These are phyloP conservation scores for Callipepla squamata DNA, from an alignment of 2,113 vertebrate species.

Conservation along the genomic window DNA sequence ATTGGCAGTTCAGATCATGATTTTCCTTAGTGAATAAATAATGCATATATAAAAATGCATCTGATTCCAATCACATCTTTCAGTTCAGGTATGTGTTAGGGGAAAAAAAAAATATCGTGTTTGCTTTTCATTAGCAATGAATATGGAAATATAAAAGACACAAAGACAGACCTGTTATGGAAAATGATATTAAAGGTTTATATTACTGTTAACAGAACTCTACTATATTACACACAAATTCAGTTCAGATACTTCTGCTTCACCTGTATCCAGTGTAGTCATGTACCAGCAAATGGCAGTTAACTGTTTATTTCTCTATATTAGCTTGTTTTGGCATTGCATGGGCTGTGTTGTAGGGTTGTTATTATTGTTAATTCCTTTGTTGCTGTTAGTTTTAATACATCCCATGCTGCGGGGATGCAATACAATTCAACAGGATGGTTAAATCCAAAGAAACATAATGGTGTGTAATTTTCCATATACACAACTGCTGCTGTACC, in stretches of 20 bases:
- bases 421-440: not conserved
- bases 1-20: not conserved
- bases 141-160: not conserved
- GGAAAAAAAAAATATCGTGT: not conserved
- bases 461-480: not conserved
- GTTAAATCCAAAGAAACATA: not conserved
- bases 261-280: not conserved
- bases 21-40: not conserved
- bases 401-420: fast-evolving
- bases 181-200: not conserved
- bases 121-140: not conserved
- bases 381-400: not conserved
- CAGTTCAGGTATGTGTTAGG: not conserved
- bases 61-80: not conserved
- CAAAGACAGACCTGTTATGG: not conserved
- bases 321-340: not conserved
- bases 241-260: not conserved
- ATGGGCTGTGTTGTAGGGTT: not conserved
- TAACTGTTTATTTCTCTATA: not conserved
- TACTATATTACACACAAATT: not conserved
- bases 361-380: not conserved
- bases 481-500: fast-evolving
- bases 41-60: not conserved
- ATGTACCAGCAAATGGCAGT: fast-evolving
- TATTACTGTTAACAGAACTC: not conserved